A percentile compares a stretch with the other conserved stretches of the same genome.
These are phyloP conservation scores for Chloromyia formosa DNA, from an alignment of 2,888 invertebrate species.

Conservation along the genomic window DNA sequence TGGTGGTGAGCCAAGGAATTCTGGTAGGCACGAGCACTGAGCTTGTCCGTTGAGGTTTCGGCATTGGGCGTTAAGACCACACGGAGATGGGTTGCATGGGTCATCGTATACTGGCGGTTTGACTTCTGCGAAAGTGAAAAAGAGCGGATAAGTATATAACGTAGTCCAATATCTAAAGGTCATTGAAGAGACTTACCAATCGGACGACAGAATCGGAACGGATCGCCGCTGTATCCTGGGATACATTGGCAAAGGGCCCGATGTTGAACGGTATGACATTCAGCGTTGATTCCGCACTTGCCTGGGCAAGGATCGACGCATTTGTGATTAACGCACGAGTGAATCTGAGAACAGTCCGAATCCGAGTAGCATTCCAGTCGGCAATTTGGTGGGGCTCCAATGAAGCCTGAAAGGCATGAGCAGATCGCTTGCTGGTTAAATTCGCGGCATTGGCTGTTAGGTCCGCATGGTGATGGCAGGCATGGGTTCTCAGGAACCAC, in stretches of 20 bases:
- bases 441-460: conserved; percentile 74
- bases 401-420: conserved; percentile 71
- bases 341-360: conserved; percentile 73
- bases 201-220: conserved; percentile 71
- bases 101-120: conserved; percentile 60
- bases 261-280: conserved; percentile 80
- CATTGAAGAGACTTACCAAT: conserved; percentile 59
- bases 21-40: conserved; percentile 73
- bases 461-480: conserved; percentile 75
- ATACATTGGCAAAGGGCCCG: conserved; percentile 80
- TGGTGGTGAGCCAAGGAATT: conserved; percentile 77
- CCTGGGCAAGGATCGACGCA: conserved; percentile 80
- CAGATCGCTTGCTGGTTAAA: conserved; percentile 72
- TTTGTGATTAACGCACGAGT: conserved; percentile 76
- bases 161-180: neutral
- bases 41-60: conserved; percentile 70
- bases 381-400: conserved; percentile 77
- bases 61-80: conserved; percentile 80
- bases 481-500: conserved; percentile 68
- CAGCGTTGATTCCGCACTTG: conserved; percentile 75
- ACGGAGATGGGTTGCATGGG: conserved; percentile 80
- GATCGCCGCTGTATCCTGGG: conserved; percentile 75
- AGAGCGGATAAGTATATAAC: neutral
- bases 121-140: conserved; percentile 5
- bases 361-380: conserved; percentile 77